Evolutionary conservation across 2,888 invertebrate genomes (phyloP).

Genomic region (Mimumesa dahlbomi): DNA sequence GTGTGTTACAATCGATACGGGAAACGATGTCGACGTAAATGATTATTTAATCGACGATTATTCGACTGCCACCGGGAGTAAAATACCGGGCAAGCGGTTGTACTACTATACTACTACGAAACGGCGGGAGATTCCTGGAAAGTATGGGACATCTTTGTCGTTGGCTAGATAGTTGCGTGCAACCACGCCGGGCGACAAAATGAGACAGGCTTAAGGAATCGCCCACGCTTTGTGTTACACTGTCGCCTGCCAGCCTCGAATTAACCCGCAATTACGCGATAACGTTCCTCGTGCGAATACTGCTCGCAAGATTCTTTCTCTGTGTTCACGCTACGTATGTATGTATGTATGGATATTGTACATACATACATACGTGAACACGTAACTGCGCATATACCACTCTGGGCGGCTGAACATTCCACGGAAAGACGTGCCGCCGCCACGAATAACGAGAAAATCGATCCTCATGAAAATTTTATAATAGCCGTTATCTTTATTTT

Average conservation of each 20-base stretch:
- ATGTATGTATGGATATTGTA: no score
- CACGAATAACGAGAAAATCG: not conserved
- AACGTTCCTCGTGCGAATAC: slow-evolving; percentile 63
- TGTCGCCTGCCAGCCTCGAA: slow-evolving; percentile 72
- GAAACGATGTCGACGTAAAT: slow-evolving; percentile 17
- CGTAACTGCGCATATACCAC: not conserved
- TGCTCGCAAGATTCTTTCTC: slow-evolving; percentile 20
- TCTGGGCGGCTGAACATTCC: not conserved
- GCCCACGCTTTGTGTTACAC: slow-evolving; percentile 72
- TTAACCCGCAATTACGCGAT: slow-evolving; percentile 78
- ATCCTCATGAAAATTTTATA: not conserved
- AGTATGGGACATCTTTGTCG: slow-evolving; percentile 32
- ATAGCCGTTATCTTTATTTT: not conserved
- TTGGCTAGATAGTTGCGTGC: slow-evolving; percentile 54
- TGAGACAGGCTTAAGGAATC: slow-evolving; percentile 57
- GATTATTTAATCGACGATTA: slow-evolving; percentile 36
- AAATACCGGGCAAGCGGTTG: slow-evolving; percentile 20
- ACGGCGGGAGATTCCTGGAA: slow-evolving; percentile 46
- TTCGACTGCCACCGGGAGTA: slow-evolving; percentile 35
- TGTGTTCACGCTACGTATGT: no score
- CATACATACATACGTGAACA: not conserved
- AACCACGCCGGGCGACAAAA: slow-evolving; percentile 48
- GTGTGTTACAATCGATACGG: no score
- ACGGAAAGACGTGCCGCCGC: not conserved
- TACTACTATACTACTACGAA: no score